A percentile compares a stretch with the other conserved stretches of the same genome.
phyloP scores from a whole-genome alignment of 2,888 invertebrate species.

The Pollenia amentaria region DNA sequence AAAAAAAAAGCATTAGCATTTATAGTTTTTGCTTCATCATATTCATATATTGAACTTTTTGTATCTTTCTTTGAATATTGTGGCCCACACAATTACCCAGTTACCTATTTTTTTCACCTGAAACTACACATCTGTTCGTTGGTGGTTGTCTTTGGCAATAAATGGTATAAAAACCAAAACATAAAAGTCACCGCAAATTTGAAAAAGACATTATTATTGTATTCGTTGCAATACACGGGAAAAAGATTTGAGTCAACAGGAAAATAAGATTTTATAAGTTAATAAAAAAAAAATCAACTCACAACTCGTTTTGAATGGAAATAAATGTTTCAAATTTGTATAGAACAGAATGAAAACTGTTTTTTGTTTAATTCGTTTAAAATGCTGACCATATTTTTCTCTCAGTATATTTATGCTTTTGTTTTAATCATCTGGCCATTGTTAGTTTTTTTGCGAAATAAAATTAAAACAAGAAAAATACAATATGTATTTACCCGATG shows the following conservation, averaged over 20 bases:
- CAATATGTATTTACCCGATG: slow-evolving; percentile 34
- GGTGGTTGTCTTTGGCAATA: slow-evolving; percentile 60
- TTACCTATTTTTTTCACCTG: slow-evolving; percentile 63
- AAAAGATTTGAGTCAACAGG: not conserved
- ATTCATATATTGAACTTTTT: slow-evolving; percentile 42
- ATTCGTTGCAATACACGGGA: slow-evolving; percentile 37
- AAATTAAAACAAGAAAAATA: slow-evolving; percentile 36
- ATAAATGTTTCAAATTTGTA: too few species aligned
- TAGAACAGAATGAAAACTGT: too few species aligned
- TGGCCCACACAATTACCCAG: slow-evolving; percentile 72
- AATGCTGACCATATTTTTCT: not conserved
- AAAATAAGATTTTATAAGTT: too few species aligned
- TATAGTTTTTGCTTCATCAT: slow-evolving; percentile 45
- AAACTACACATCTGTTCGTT: slow-evolving; percentile 63
- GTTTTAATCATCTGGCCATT: slow-evolving; percentile 62
- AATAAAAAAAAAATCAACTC: too few species aligned
- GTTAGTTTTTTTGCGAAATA: slow-evolving; percentile 30
- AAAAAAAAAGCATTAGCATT: slow-evolving; percentile 37
- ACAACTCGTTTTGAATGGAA: too few species aligned
- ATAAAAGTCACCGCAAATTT: slow-evolving; percentile 58
- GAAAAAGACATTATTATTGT: slow-evolving; percentile 42
- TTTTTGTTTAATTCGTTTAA: not conserved
- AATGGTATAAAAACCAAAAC: slow-evolving; percentile 40
- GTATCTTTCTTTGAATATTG: slow-evolving; percentile 23
- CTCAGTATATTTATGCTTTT: slow-evolving; percentile 27